These are phyloP conservation scores for Dunckerocampus dactyliophorus DNA, from an alignment of 2,113 vertebrate genomes.

Conservation along the genomic window DNA sequence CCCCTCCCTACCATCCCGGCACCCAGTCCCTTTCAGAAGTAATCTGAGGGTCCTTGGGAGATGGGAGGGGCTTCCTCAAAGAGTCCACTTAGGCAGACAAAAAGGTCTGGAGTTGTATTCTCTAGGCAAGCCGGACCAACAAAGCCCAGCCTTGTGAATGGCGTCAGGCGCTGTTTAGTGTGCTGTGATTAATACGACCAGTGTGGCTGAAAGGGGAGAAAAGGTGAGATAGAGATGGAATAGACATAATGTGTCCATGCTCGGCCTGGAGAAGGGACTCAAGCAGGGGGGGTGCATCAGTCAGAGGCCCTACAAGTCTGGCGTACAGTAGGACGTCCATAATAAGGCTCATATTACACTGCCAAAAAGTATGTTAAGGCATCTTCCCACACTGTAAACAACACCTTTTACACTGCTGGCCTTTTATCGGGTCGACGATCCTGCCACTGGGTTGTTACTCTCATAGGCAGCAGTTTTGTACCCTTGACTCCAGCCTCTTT, in stretches of 20 bases:
- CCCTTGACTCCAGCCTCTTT: no score
- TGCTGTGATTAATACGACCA: constrained; percentile 83
- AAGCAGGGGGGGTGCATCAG: constrained; percentile 9
- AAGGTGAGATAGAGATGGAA: constrained; percentile 35
- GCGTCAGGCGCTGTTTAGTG: constrained; percentile 81
- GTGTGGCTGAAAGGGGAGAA: constrained; percentile 44
- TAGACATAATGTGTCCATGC: constrained; percentile 16
- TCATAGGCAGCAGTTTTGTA: no score
- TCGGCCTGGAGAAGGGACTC: constrained; percentile 14
- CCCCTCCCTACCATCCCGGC: constrained; percentile 33
- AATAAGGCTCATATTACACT: not conserved
- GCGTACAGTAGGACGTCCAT: no score
- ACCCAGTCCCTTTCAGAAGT: constrained; percentile 69
- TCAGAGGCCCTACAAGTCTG: not conserved
- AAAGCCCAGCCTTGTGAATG: constrained; percentile 79
- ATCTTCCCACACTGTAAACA: no score
- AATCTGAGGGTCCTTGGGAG: constrained; percentile 74
- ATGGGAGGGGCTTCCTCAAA: constrained; percentile 69
- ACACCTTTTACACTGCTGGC: no score
- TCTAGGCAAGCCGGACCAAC: constrained; percentile 74
- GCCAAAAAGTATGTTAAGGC: not conserved
- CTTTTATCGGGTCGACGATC: no score
- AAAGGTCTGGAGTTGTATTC: constrained; percentile 81
- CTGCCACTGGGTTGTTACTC: no score
- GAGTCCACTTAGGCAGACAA: constrained; percentile 84